Conservation (phyloP, 2,797 vertebrate species). For the Cottoperca gobio region DNA sequence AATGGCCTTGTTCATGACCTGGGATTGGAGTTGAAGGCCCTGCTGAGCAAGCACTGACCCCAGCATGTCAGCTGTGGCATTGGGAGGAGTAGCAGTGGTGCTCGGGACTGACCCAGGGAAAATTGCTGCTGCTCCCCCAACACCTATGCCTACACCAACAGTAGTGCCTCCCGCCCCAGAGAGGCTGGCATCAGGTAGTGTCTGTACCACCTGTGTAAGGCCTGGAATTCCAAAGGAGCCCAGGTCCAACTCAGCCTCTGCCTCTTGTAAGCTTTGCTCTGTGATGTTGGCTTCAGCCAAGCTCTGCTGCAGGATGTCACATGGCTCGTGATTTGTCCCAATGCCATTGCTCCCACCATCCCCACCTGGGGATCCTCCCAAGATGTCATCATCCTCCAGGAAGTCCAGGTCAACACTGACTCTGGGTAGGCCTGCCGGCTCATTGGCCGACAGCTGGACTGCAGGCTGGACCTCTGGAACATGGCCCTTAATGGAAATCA, state of each 20-base stretch:
- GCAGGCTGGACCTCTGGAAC: slow-evolving; percentile 89
- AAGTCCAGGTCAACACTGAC: slow-evolving; percentile 97
- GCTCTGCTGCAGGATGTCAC: slow-evolving; percentile 98
- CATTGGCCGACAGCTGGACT: slow-evolving; percentile 84
- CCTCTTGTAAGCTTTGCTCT: slow-evolving; percentile 94
- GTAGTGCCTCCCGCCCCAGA: slow-evolving; percentile 73
- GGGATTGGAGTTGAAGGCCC: slow-evolving; percentile 87
- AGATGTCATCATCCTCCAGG: slow-evolving; percentile 96
- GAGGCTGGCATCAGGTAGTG: slow-evolving; percentile 84
- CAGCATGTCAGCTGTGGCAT: slow-evolving; percentile 87
- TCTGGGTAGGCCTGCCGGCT: slow-evolving; percentile 84
- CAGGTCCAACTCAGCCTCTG: slow-evolving; percentile 95
- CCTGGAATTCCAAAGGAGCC: slow-evolving; percentile 94
- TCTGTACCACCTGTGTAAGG: slow-evolving; percentile 91
- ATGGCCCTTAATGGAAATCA: slow-evolving; percentile 84
- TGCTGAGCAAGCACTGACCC: slow-evolving; percentile 89
- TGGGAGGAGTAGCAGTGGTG: slow-evolving; percentile 76
- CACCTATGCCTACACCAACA: slow-evolving; percentile 81
- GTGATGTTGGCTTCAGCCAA: slow-evolving; percentile 98
- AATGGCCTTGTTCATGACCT: slow-evolving; percentile 95
- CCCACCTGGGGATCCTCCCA: slow-evolving; percentile 89
- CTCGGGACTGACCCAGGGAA: slow-evolving; percentile 83
- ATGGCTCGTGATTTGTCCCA: slow-evolving; percentile 89
- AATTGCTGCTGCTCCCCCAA: slow-evolving; percentile 86
- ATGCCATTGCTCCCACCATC: slow-evolving; percentile 84